Evolutionary conservation across 2,797 vertebrate genomes (phyloP).

Genomic region (Falco cherrug): DNA sequence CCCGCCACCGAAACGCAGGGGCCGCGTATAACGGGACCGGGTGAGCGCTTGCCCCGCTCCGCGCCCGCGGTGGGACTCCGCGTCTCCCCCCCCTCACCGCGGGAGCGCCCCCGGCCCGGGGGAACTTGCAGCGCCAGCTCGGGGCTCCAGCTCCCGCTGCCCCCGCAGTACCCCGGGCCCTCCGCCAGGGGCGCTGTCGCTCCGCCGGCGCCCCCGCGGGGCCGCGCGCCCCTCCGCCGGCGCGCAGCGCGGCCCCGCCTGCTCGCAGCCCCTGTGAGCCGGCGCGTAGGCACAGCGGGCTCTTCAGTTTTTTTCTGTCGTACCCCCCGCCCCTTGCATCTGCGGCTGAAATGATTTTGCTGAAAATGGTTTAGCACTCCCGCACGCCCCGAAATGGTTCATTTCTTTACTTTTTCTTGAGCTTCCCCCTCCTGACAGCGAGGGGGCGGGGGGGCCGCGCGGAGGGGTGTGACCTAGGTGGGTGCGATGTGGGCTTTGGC

Average conservation of each 20-base stretch:
- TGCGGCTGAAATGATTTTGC: background rate
- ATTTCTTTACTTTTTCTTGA: fast-evolving
- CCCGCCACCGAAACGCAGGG: background rate
- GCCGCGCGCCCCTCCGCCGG: background rate
- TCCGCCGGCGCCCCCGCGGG: constrained; percentile 1
- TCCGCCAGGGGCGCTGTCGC: constrained; percentile 71
- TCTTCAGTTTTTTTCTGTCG: no score
- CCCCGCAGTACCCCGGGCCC: background rate
- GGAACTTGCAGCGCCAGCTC: background rate
- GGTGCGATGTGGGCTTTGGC: background rate
- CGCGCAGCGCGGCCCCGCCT: background rate
- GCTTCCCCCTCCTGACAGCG: no score
- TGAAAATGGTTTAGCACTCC: background rate
- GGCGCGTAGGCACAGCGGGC: background rate
- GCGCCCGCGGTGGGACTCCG: background rate
- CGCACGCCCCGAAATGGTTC: background rate
- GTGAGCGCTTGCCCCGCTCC: background rate
- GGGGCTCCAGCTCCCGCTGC: background rate
- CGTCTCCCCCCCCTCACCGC: no score
- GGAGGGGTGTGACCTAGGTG: no score
- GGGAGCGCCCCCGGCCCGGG: background rate
- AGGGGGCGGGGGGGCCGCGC: background rate
- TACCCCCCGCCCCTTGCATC: no score
- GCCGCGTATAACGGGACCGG: background rate
- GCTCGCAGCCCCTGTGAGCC: background rate